Conservation (phyloP, 2,797 vertebrate species). For the Danio aesculapii region DNA sequence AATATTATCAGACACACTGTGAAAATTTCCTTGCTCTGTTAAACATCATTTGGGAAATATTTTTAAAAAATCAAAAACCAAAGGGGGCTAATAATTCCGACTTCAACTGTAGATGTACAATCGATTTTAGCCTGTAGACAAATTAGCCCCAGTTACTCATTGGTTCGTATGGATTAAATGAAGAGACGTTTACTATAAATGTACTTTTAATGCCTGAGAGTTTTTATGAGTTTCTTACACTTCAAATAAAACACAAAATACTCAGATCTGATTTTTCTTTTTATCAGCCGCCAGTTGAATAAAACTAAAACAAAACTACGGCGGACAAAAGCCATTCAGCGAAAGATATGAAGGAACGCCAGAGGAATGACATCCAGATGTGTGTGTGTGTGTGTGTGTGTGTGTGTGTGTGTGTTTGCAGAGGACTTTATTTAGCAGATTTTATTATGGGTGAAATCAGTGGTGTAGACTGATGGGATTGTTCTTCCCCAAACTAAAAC, state of each 20-base stretch:
- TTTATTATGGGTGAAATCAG: slow-evolving; percentile 23
- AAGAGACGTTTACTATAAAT: background rate
- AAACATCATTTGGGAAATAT: too few relatives aligned
- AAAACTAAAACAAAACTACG: slow-evolving; percentile 5
- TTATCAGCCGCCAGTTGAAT: slow-evolving; percentile 5
- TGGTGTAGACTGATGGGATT: background rate
- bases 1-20: too few relatives aligned
- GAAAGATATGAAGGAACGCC: slow-evolving; percentile 14
- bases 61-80: too few relatives aligned
- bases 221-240: background rate
- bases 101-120: background rate
- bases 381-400: slow-evolving; percentile 10
- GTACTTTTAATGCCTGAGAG: background rate
- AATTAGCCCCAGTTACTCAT: background rate
- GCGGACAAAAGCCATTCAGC: slow-evolving; percentile 1
- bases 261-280: slow-evolving; percentile 2
- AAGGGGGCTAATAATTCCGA: too few relatives aligned
- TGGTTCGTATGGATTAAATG: background rate
- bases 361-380: slow-evolving; percentile 19
- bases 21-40: too few relatives aligned
- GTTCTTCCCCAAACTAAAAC: background rate
- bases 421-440: slow-evolving; percentile 10
- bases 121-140: background rate
- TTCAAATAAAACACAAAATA: background rate
- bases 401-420: background rate